phyloP scores from a whole-genome alignment of 2,888 invertebrate species.

The Xestia c-nigrum region DNA sequence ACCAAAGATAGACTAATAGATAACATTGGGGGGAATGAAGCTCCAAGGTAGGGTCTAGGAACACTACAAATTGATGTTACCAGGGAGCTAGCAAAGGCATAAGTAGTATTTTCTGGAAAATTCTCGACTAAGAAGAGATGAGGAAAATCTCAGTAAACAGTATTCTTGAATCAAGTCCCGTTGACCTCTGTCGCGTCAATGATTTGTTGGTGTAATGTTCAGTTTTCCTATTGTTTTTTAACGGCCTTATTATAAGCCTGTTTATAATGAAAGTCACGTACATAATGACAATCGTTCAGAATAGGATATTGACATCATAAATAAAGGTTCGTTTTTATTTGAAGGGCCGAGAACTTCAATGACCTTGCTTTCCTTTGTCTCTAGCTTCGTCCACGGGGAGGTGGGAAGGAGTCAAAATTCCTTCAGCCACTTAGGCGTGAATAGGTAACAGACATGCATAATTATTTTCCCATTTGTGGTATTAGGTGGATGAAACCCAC shows the following conservation, averaged over 20 bases:
- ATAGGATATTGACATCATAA: slow-evolving; percentile 24
- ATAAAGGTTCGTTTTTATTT: slow-evolving; percentile 5
- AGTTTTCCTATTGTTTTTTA: slow-evolving; percentile 54
- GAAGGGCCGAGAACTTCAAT: not conserved
- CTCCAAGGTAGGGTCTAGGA: slow-evolving; percentile 20
- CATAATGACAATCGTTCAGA: slow-evolving; percentile 35
- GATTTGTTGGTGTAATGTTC: slow-evolving; percentile 39
- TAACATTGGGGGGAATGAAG: slow-evolving; percentile 28
- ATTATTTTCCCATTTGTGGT: not conserved
- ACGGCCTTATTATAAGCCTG: slow-evolving; percentile 42
- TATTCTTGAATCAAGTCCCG: slow-evolving; percentile 28
- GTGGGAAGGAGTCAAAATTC: not conserved
- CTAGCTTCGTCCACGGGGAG: not conserved
- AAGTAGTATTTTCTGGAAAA: not conserved
- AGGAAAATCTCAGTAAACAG: slow-evolving; percentile 45
- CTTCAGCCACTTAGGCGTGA: not conserved
- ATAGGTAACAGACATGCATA: not conserved
- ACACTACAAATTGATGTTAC: slow-evolving; percentile 4
- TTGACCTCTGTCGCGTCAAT: slow-evolving; percentile 55
- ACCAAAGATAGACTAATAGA: slow-evolving; percentile 5
- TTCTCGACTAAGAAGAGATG: slow-evolving; percentile 12
- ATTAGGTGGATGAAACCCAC: not conserved
- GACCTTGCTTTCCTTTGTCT: not conserved
- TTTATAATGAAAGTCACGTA: slow-evolving; percentile 47
- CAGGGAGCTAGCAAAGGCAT: not conserved